Percentiles rank a stretch among this genome's conserved stretches.
Evolutionary conservation across 2,888 invertebrate genomes (phyloP).

Genomic region (Gari tellinella): DNA sequence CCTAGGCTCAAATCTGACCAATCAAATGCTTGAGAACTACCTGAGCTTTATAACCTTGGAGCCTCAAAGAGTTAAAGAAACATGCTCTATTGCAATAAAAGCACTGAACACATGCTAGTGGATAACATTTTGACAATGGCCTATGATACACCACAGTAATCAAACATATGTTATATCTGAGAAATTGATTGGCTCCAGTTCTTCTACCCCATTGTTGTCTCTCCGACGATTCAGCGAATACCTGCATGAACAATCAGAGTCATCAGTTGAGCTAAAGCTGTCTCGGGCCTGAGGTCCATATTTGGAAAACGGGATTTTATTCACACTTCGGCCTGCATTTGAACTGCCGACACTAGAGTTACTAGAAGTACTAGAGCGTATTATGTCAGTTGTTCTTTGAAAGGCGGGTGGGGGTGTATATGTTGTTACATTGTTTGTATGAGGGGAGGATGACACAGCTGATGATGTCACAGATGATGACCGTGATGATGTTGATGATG

Average conservation of each 20-base stretch:
- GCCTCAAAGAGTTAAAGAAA: no score
- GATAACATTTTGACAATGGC: no score
- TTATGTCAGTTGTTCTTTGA: slow-evolving; percentile 62
- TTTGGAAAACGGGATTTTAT: slow-evolving; percentile 40
- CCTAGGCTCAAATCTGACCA: no score
- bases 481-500: slow-evolving; percentile 16
- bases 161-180: slow-evolving; percentile 73
- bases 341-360: slow-evolving; percentile 68
- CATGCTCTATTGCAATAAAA: no score
- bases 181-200: slow-evolving; percentile 58
- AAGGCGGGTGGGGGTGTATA: slow-evolving; percentile 73
- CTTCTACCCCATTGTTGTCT: slow-evolving; percentile 59
- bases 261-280: slow-evolving; percentile 67
- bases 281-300: slow-evolving; percentile 68
- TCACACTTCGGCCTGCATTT: slow-evolving; percentile 25
- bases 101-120: no score
- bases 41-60: no score
- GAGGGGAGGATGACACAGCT: slow-evolving; percentile 18
- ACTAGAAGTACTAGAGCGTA: slow-evolving; percentile 70
- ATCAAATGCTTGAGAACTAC: no score
- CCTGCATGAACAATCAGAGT: slow-evolving; percentile 65
- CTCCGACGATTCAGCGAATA: slow-evolving; percentile 56
- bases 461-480: slow-evolving; percentile 7
- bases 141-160: background rate
- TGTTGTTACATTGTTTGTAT: slow-evolving; percentile 51